phyloP scores from a whole-genome alignment of 2,113 vertebrate species.

The Hypanus sabinus region DNA sequence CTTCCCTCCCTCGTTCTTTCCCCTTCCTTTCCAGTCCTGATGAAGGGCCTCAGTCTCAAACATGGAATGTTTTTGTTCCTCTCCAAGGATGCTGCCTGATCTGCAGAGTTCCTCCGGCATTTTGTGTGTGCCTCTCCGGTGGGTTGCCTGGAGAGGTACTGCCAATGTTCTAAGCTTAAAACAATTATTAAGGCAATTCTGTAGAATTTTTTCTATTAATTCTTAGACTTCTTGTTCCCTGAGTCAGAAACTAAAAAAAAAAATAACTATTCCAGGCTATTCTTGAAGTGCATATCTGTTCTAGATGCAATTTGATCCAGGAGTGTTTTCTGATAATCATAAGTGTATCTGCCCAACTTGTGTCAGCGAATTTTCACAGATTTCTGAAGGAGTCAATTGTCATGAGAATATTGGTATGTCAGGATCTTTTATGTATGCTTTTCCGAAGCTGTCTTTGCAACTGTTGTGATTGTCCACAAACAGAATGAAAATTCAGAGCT shows the following conservation, averaged over 20 bases:
- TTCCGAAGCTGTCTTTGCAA: not conserved
- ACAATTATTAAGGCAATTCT: not conserved
- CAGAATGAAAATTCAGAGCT: not conserved
- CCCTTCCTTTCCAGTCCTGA: no score
- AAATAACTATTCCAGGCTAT: not conserved
- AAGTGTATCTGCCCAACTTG: not conserved
- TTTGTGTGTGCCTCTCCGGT: not conserved
- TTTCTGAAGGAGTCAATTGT: not conserved
- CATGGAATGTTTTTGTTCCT: no score
- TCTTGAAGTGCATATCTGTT: not conserved
- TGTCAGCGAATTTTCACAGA: not conserved
- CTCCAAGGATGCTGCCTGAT: no score
- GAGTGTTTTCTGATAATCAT: not conserved
- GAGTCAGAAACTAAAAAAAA: not conserved
- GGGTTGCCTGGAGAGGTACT: not conserved
- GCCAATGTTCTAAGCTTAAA: not conserved
- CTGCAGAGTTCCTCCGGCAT: no score
- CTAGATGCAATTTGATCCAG: not conserved
- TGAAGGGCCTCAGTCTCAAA: no score
- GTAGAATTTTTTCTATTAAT: not conserved
- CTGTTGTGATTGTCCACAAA: not conserved
- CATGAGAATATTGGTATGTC: not conserved
- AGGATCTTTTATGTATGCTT: not conserved
- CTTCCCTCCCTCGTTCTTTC: no score
- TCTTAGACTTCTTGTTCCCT: not conserved